A percentile compares a stretch with the other conserved stretches of the same genome.
phyloP scores from a whole-genome alignment of 2,888 invertebrate genomes.

The Spodoptera picta region DNA sequence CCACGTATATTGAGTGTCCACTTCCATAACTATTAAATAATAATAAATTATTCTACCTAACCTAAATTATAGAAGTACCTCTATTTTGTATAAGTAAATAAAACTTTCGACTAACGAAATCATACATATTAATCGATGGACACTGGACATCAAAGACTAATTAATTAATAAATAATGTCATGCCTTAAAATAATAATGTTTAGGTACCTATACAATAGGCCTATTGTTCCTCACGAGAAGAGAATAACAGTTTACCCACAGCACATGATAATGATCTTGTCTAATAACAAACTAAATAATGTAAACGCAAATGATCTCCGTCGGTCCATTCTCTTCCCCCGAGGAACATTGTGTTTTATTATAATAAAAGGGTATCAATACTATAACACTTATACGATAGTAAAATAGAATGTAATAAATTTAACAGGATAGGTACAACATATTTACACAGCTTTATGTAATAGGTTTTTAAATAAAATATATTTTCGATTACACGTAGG shows the following conservation, averaged over 20 bases:
- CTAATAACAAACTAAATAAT: conserved; percentile 37
- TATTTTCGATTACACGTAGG: conserved; percentile 51
- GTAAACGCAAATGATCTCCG: conserved; percentile 24
- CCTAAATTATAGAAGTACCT: conserved; percentile 42
- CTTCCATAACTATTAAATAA: conserved; percentile 46
- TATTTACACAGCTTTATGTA: conserved; percentile 79
- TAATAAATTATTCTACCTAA: conserved; percentile 43
- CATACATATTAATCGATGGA: conserved; percentile 36
- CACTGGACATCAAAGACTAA: conserved; percentile 42
- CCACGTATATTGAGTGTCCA: conserved; percentile 60
- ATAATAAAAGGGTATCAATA: conserved; percentile 83
- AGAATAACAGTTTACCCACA: conserved; percentile 56
- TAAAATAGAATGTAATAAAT: conserved; percentile 88
- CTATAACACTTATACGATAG: conserved; percentile 86
- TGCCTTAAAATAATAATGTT: conserved; percentile 69
- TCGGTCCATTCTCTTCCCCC: conserved; percentile 62
- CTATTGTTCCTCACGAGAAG: conserved; percentile 74
- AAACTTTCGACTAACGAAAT: conserved; percentile 23
- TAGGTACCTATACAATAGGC: conserved; percentile 76
- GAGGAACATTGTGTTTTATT: conserved; percentile 74
- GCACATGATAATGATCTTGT: conserved; percentile 25
- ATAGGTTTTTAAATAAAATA: conserved; percentile 52
- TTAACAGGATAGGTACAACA: conserved; percentile 88
- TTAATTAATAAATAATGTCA: conserved; percentile 59
- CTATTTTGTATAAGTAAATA: conserved; percentile 25